Base-by-base conservation (phyloP, 2,888 invertebrate species). In the Agriopis aurantiaria region DNA sequence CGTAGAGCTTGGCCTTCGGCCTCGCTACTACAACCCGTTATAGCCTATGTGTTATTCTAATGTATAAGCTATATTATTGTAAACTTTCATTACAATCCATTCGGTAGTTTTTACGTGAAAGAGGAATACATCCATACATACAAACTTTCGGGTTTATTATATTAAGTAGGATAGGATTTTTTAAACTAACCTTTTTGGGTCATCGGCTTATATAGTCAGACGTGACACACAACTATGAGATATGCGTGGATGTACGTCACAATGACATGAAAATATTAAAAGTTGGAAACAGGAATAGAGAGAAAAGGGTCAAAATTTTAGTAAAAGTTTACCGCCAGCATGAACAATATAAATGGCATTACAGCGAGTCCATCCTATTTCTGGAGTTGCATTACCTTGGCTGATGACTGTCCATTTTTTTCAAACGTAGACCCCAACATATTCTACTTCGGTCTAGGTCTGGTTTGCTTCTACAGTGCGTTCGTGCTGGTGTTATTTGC, bases 351-450 rank as follows among this genome's bases (percentile, higher is more conserved):
- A 79, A 76, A 77, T 76, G 70, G 69, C 72, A 68, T 68, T 73
- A 65, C 64, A 40, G 10, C 49, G 11, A 66, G 51, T 45, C 65
- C 57, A 58, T 73, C 91, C 12, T 90, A 88, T 72, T 89, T 93
- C 73, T 93, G 92, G 93, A 85, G 76, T 71, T 93, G 92, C 56
- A 33, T 93, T 55, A 90, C 87, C 7, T 73, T 90, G 0, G 82
- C 78, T 46, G 80, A 89, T 7, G 88, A 90, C 1, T 94, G 92
- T 66, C 87, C 88, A 3, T 88, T 92, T 68, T 83, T 86, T 61
- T 84, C 87, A 5, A 75, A 72, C 2, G 58, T 70, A 3, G 89
- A 92, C 74, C 85, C 90, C 3, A 89, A 88, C 46, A 64, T 92
- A 14, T 81, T 83, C 60, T 91, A 89, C 76, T 92, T 89, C 52